A percentile compares a stretch with the other conserved stretches of the same genome.
These are phyloP conservation scores for Smithornis capensis DNA, from an alignment of 2,113 vertebrate genomes.

Conservation along the genomic window DNA sequence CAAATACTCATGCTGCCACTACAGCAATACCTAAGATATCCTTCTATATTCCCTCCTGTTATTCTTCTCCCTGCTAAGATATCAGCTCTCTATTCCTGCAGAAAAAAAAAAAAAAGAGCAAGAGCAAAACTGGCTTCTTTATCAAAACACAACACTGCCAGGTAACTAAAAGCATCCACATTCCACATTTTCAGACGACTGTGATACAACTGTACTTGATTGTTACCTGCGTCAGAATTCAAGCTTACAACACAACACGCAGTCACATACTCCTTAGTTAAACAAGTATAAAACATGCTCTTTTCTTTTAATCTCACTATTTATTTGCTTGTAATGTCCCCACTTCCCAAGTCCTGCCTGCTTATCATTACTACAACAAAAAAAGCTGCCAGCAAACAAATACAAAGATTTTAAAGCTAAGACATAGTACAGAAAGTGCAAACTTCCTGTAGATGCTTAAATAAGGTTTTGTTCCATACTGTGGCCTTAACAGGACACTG, in stretches of 20 bases:
- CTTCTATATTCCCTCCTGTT: not conserved
- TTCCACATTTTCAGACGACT: not conserved
- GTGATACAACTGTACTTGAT: not conserved
- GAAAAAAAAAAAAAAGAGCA: not conserved
- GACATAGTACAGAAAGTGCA: not conserved
- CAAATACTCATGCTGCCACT: not conserved
- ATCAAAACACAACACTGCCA: not conserved
- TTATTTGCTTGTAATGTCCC: not conserved
- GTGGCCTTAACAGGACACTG: not conserved
- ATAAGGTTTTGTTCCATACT: not conserved
- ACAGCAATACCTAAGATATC: not conserved
- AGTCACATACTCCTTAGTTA: not conserved
- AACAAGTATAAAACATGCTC: not conserved
- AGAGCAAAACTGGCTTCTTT: not conserved
- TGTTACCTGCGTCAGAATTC: not conserved
- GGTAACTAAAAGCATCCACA: not conserved
- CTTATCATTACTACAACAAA: not conserved
- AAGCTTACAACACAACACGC: not conserved
- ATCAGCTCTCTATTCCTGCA: not conserved
- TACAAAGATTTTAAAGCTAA: slow-evolving; percentile 3
- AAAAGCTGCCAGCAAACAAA: slow-evolving; percentile 1
- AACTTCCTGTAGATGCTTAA: slow-evolving; percentile 5
- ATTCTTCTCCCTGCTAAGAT: not conserved
- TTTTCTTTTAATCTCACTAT: not conserved
- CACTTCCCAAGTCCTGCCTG: not conserved